A percentile compares a stretch with the other conserved stretches of the same genome.
Evolutionary conservation across 2,888 invertebrate species (phyloP).

Genomic region (Troides helena): DNA sequence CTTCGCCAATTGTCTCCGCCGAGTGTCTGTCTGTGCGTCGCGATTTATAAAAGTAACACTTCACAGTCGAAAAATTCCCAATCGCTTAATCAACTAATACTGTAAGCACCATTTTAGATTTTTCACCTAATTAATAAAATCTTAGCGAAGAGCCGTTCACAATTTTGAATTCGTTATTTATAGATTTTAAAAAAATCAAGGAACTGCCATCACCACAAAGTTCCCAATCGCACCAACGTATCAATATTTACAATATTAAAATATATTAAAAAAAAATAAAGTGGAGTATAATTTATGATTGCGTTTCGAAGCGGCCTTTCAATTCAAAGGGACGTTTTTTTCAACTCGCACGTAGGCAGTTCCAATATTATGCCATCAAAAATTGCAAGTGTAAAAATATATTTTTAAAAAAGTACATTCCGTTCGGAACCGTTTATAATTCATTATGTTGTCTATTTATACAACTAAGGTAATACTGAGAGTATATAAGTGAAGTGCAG

Average conservation of each 20-base stretch:
- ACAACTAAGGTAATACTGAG: constrained; percentile 30
- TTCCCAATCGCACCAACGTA: background rate
- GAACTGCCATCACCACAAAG: constrained; percentile 7
- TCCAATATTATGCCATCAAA: constrained; percentile 4
- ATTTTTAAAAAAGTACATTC: constrained; percentile 9
- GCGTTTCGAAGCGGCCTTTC: background rate
- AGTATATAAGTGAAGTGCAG: constrained; percentile 11
- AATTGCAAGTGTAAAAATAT: constrained; percentile 18
- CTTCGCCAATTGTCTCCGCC: constrained; percentile 30
- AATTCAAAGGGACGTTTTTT: background rate
- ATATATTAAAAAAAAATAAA: constrained; percentile 5
- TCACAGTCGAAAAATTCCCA: constrained; percentile 51
- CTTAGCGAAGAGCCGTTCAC: constrained; percentile 48
- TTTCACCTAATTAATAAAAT: constrained; percentile 53
- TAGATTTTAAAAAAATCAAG: constrained; percentile 25
- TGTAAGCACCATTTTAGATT: constrained; percentile 74
- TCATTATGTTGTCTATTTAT: constrained; percentile 19
- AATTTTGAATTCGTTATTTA: constrained; percentile 51
- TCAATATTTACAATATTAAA: constrained; percentile 9
- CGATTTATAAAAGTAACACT: constrained; percentile 37
- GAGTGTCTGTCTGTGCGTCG: constrained; percentile 52
- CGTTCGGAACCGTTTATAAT: constrained; percentile 14
- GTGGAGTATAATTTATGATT: constrained; percentile 2
- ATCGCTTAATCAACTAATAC: constrained; percentile 75
- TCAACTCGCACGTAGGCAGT: constrained; percentile 11